phyloP scores from a whole-genome alignment of 2,888 invertebrate genomes.

The Apotomis betuletana region DNA sequence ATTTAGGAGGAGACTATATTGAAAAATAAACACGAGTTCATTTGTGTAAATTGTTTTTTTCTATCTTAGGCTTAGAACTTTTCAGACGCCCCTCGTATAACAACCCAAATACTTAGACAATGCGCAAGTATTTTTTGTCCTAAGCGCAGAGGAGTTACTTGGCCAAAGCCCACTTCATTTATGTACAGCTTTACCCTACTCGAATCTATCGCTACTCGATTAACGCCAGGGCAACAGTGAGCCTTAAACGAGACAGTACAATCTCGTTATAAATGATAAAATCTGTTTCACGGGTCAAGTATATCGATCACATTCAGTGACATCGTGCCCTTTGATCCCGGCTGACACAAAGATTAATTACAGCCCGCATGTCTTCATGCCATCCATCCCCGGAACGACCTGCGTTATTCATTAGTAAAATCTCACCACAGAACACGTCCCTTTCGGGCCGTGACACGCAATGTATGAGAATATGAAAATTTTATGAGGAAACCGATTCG shows the following conservation, averaged over 20 bases:
- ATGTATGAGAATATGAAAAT: conserved; percentile 50
- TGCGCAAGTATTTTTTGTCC: no score
- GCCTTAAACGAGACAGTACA: conserved; percentile 8
- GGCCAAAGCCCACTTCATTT: no score
- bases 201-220: neutral
- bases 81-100: no score
- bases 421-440: conserved; percentile 53
- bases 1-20: no score
- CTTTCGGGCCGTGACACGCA: conserved; percentile 46
- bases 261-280: conserved; percentile 22
- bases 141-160: no score
- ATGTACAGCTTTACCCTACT: no score
- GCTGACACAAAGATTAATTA: conserved; percentile 36
- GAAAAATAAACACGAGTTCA: no score
- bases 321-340: conserved; percentile 15
- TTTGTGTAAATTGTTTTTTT: no score
- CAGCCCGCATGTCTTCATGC: conserved; percentile 32
- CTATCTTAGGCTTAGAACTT: no score
- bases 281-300: conserved; percentile 29
- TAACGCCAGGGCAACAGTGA: neutral
- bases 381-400: conserved; percentile 28
- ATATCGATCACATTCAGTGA: conserved; percentile 32
- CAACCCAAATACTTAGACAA: no score
- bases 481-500: conserved; percentile 40
- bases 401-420: conserved; percentile 57